Conservation (phyloP, 2,113 vertebrate genomes). For the Phaethornis superciliosus region DNA sequence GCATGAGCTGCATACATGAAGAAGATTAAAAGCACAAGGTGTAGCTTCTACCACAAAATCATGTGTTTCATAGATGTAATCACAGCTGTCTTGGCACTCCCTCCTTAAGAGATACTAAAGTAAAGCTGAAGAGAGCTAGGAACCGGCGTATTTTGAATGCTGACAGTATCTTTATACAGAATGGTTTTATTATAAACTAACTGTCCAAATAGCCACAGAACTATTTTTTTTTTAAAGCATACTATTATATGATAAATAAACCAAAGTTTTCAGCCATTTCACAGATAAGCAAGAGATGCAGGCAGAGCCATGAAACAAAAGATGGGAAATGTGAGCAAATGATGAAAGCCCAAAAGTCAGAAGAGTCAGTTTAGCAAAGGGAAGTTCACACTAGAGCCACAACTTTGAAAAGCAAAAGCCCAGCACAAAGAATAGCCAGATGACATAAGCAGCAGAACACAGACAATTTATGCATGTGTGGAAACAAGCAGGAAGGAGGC, state of each 20-base stretch:
- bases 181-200: background rate
- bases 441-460: background rate
- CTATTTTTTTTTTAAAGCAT: background rate
- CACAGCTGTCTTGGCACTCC: background rate
- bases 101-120: background rate
- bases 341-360: background rate
- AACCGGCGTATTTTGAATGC: background rate
- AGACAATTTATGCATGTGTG: background rate
- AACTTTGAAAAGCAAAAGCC: background rate
- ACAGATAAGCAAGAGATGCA: background rate
- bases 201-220: background rate
- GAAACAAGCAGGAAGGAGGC: background rate
- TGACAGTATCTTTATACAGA: background rate
- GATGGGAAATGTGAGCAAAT: background rate
- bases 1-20: fast-evolving
- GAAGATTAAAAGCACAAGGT: background rate
- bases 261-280: background rate
- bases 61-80: background rate
- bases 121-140: background rate
- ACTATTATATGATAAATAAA: background rate
- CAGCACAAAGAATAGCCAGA: background rate
- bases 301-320: background rate
- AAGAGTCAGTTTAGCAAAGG: background rate
- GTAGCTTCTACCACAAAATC: background rate
- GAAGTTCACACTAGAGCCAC: background rate